A percentile compares a stretch with the other conserved stretches of the same genome.
Conservation (phyloP, 2,888 invertebrate genomes). For the Eremobia ochroleuca region DNA sequence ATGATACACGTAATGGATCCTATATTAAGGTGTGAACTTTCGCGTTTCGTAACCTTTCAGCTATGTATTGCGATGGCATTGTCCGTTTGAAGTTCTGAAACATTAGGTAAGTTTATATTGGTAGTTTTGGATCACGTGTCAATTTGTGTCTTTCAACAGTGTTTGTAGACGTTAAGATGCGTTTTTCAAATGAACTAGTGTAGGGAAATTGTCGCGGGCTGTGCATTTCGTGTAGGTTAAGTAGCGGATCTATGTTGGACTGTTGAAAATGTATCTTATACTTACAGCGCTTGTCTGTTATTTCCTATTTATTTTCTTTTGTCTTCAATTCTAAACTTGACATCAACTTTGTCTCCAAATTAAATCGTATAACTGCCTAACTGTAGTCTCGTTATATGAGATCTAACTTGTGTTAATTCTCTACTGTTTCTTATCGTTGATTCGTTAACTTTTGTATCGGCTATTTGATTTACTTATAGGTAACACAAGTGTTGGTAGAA, state of each 20-base stretch:
- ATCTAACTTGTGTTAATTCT: conserved; percentile 6
- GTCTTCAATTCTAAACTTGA: neutral
- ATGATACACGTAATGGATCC: conserved; percentile 80
- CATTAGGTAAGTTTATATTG: conserved; percentile 64
- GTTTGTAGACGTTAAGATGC: conserved; percentile 78
- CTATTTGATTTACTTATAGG: conserved; percentile 6
- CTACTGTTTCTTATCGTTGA: neutral
- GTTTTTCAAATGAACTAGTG: conserved; percentile 81
- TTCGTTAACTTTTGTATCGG: neutral
- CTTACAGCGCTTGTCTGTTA: conserved; percentile 66
- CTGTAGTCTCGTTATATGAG: conserved; percentile 15
- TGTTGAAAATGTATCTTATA: conserved; percentile 66
- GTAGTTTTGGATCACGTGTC: conserved; percentile 81
- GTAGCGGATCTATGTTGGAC: conserved; percentile 76
- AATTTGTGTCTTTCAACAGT: conserved; percentile 81
- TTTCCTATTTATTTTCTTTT: neutral
- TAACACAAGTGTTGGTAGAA: conserved; percentile 18
- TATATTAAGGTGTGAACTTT: conserved; percentile 73
- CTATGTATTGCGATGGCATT: conserved; percentile 69
- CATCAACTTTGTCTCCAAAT: neutral
- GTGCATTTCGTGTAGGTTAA: conserved; percentile 86
- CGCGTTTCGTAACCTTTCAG: conserved; percentile 73
- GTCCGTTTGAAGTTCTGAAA: conserved; percentile 67
- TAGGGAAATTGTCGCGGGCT: conserved; percentile 86
- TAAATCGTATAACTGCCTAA: neutral